These are phyloP conservation scores for Timema podura DNA, from an alignment of 2,888 invertebrate species.

Conservation along the genomic window DNA sequence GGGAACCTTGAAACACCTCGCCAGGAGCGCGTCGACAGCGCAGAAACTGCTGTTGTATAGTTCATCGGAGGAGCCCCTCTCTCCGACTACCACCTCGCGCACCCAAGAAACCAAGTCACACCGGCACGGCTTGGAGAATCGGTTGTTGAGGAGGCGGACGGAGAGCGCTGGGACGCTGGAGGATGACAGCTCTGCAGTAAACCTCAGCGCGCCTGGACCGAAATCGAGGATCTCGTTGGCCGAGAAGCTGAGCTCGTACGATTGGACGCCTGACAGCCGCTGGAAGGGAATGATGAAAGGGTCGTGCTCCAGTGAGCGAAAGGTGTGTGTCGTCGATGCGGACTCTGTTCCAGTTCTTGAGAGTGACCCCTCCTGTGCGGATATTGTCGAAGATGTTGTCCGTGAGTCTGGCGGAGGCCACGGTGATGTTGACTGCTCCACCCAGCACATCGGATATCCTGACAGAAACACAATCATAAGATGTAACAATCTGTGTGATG, in stretches of 20 bases:
- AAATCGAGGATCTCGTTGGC: conserved; percentile 55
- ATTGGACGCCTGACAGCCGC: conserved; percentile 45
- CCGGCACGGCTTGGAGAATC: conserved; percentile 51
- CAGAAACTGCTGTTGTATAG: conserved; percentile 55
- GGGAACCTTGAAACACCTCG: conserved; percentile 60
- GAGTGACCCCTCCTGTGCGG: conserved; percentile 54
- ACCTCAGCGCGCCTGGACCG: conserved; percentile 36
- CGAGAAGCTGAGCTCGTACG: conserved; percentile 49
- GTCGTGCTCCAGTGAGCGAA: conserved; percentile 53
- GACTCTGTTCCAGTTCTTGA: conserved; percentile 63
- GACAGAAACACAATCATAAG: conserved; percentile 41
- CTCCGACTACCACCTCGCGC: conserved; percentile 45
- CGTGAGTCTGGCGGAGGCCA: conserved; percentile 56
- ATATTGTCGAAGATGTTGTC: conserved; percentile 60
- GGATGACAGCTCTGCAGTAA: conserved; percentile 26
- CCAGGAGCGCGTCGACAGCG: conserved; percentile 54
- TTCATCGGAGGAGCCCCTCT: conserved; percentile 44
- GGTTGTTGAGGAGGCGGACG: conserved; percentile 13
- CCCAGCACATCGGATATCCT: conserved; percentile 59
- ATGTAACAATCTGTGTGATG: no score
- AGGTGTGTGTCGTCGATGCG: conserved; percentile 61
- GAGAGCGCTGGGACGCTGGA: conserved; percentile 26
- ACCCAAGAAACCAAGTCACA: conserved; percentile 61
- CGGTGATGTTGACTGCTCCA: conserved; percentile 61
- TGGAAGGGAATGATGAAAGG: conserved; percentile 45